Evolutionary conservation across 64 coral and sea anemone genomes (phyloP), one percentile per base, ranked within the genome.

Genomic region (Montipora foliosa): DNA sequence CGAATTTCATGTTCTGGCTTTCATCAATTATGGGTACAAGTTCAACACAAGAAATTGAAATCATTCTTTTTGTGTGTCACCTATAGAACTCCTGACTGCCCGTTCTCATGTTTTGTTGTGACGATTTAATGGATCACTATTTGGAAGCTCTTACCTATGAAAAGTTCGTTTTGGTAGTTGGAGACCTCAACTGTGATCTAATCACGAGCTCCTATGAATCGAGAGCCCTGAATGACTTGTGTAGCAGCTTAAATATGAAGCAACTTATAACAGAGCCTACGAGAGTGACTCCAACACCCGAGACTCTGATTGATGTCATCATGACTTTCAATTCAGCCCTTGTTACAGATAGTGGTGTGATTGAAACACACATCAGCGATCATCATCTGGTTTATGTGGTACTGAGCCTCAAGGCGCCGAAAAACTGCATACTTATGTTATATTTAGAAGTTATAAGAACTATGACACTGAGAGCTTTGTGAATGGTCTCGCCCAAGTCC

Each of bases 211-310:
- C 64, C 19, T 74, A 88, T 73, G 85, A 88, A 73, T 70, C 85
- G 46, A 88, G 69, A 88, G 85, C 85, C 3, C 62, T 88, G 24
- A 88, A 72, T 19, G 85, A 88, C 46, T 71, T 88, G 62, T 88
- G 62, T 74, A 14, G 13, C 17, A 74, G 66, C 17, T 52, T 82
- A 52, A 82, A 82, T 16, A 82, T 82, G 80, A 82, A 52, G 21
- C 80, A 82, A 52, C 80, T 82, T 82, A 59, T 82, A 82, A 61
- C 80, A 4, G 80, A 82, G 80, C 80, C 80, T 82, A 82, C 80
- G 14, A 79, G 80, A 82, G 80, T 82, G 48, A 82, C 80, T 52
- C 45, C 47, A 59, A 52, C 44, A 82, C 57, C 80, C 3, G 10
- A 82, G 80, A 8, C 80, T 82, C 80, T 82, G 48, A 82, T 82